Evolutionary conservation across 2,113 vertebrate genomes (phyloP), one percentile per base, ranked within the genome.

Genomic region (Toxotes jaculatrix): DNA sequence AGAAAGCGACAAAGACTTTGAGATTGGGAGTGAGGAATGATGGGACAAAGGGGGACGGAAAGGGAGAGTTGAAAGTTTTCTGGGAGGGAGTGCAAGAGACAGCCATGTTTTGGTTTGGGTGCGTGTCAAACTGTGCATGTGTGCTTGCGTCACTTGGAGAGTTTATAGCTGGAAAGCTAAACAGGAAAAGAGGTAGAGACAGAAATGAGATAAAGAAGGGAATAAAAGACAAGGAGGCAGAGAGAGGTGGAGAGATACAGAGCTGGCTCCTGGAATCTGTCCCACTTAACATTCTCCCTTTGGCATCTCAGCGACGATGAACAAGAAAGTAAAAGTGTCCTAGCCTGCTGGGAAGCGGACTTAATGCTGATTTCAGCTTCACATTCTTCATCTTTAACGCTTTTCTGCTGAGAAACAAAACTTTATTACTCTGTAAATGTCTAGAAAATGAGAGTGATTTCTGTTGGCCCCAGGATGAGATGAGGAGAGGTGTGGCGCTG

Each of bases 211-310:
- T 36, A 14, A 16, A 55, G 36, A 27, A 4, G 47, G 42, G 23
- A 73, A 71, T 49, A 67, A 66, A 2, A 76, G 43, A 40, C 0
- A 10, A n/a, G 7, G 6, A 53, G 38, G 45, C 4, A 13, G 49
- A 34, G 16, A 13, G 34, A 38, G 23, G 16, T 21, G 17, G 32
- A 16, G 13, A 38, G 55, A 71, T 53, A 12, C 3, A 5, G 16
- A 40, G 42, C 75, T 13, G 43, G 64, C 60, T 59, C 11, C 72
- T 65, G 73, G 75, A 63, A 60, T 83, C 36, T 43, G 17, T 80
- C 74, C 73, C 42, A 62, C 19, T 73, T 31, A 34, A 79, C 69
- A 67, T 78, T 62, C 43, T 72, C n/a, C 34, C 31, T 61, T 11
- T 55, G 71, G 40, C 23, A 57, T 79, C 67, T 67, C 12, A 65